Evolutionary conservation across 2,888 invertebrate genomes (phyloP).

Genomic region (Drosophila fulvimacula): DNA sequence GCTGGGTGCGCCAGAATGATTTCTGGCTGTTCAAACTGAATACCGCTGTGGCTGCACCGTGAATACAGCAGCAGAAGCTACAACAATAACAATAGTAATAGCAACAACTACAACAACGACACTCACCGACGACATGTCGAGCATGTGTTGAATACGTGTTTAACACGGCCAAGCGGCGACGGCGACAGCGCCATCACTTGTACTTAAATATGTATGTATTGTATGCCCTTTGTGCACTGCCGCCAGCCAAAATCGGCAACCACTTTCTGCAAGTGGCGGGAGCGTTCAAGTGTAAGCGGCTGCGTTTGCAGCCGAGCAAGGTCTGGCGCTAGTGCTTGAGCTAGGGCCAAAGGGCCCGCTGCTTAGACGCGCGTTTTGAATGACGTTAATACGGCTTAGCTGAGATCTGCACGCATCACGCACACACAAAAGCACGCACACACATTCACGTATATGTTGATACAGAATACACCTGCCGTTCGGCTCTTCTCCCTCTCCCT

Average conservation of each 20-base stretch:
- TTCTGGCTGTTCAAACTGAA: conserved; percentile 72
- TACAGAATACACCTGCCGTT: conserved; percentile 2
- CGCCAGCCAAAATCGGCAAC: conserved; percentile 59
- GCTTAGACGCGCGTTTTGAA: conserved; percentile 65
- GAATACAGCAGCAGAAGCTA: conserved; percentile 8
- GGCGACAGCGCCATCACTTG: conserved; percentile 42
- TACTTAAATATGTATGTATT: conserved; percentile 39
- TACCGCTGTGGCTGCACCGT: conserved; percentile 45
- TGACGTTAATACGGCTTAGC: conserved; percentile 74
- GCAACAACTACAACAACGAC: conserved; percentile 29
- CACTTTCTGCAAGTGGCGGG: conserved; percentile 17
- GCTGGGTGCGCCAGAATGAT: conserved; percentile 57
- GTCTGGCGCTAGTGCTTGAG: background rate
- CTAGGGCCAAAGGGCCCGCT: conserved; percentile 15
- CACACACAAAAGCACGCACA: conserved; percentile 7
- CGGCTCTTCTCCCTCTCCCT: background rate
- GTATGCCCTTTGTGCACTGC: conserved; percentile 55
- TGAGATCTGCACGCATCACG: conserved; percentile 45
- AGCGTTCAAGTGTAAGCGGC: conserved; percentile 49
- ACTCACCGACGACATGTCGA: conserved; percentile 69
- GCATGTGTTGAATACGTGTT: conserved; percentile 78
- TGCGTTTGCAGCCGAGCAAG: conserved; percentile 50
- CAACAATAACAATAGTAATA: conserved; percentile 22
- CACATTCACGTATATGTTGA: background rate
- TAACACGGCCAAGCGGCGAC: conserved; percentile 70